Percentiles rank a stretch among this genome's conserved stretches.
phyloP scores from a whole-genome alignment of 2,797 vertebrate species.

The Diglossa cyanea region DNA sequence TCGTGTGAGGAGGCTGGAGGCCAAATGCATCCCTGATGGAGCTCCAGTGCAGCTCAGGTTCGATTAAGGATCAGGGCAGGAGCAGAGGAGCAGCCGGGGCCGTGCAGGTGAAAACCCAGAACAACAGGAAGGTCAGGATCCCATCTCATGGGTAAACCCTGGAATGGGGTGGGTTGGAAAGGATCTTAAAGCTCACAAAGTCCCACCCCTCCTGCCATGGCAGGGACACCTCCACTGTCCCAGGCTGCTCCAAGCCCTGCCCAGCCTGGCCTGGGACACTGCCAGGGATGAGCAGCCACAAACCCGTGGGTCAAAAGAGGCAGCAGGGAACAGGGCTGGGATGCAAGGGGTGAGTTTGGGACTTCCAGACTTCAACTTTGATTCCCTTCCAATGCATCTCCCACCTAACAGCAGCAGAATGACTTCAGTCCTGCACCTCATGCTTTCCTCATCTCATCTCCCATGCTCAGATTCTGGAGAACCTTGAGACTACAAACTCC shows the following conservation, averaged over 20 bases:
- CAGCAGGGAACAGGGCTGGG: background rate
- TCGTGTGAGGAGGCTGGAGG: background rate
- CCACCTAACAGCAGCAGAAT: background rate
- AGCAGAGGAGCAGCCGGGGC: background rate
- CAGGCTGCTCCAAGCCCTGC: background rate
- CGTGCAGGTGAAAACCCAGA: rapidly evolving
- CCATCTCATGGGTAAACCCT: background rate
- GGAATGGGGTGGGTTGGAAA: background rate
- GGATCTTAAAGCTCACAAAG: background rate
- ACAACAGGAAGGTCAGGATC: background rate
- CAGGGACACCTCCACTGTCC: background rate
- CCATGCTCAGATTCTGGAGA: background rate
- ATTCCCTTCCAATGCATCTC: background rate
- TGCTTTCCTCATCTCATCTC: background rate
- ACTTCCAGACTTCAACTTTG: background rate
- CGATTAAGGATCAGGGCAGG: background rate
- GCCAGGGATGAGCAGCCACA: background rate
- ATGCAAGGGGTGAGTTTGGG: background rate
- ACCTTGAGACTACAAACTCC: background rate
- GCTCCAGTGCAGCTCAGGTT: background rate
- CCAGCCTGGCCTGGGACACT: background rate
- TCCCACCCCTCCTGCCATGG: background rate
- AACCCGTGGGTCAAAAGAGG: background rate
- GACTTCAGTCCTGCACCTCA: background rate
- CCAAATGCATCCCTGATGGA: background rate